A percentile compares a stretch with the other conserved stretches of the same genome.
Evolutionary conservation across 2,113 vertebrate species (phyloP).

Genomic region (Osmerus mordax): DNA sequence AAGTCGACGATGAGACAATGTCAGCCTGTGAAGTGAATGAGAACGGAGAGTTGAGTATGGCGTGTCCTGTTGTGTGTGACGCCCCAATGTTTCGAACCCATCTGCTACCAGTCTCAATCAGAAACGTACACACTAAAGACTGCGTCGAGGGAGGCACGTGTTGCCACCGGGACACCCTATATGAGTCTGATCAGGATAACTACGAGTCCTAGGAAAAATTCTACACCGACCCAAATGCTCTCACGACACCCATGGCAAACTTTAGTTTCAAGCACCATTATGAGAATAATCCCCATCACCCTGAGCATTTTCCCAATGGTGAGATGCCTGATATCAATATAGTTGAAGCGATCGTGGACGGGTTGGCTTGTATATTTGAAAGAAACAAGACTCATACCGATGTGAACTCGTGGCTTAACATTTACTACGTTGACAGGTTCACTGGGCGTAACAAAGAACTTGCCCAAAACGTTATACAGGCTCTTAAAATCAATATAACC

Average conservation of each 20-base stretch:
- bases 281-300: constrained; percentile 7
- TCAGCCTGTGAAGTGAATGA: too few relatives aligned
- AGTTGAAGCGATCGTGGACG: too few relatives aligned
- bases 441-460: neutral
- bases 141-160: neutral
- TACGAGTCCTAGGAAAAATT: too few relatives aligned
- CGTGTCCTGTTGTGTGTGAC: too few relatives aligned
- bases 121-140: neutral
- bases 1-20: neutral
- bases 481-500: neutral
- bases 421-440: too few relatives aligned
- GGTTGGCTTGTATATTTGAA: too few relatives aligned
- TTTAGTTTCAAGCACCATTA: constrained; percentile 4
- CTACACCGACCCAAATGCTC: neutral
- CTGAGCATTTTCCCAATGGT: neutral
- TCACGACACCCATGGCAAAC: constrained; percentile 4
- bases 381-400: too few relatives aligned
- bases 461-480: neutral
- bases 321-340: neutral
- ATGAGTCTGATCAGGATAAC: neutral
- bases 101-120: neutral
- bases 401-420: too few relatives aligned
- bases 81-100: neutral
- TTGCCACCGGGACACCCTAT: neutral
- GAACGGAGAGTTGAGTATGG: neutral